phyloP scores from a whole-genome alignment of 2,797 vertebrate species.

The Neoniphon sammara region DNA sequence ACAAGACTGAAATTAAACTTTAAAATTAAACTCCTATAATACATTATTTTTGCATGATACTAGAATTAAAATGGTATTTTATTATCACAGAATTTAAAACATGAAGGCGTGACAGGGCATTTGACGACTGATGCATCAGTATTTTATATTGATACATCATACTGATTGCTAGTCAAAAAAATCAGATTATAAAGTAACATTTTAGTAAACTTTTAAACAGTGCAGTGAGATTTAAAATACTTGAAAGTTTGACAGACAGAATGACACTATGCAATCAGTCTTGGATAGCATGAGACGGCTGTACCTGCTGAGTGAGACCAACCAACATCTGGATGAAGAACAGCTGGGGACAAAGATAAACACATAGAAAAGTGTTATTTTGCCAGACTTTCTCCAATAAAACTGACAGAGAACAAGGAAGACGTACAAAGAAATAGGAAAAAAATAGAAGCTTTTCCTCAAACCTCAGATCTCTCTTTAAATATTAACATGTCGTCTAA shows the following conservation, averaged over 20 bases:
- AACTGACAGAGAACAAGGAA: neutral
- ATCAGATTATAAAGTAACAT: too few relatives aligned
- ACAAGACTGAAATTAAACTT: too few relatives aligned
- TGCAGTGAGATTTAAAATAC: neutral
- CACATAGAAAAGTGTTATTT: neutral
- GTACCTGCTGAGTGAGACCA: constrained; percentile 92
- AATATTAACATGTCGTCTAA: neutral
- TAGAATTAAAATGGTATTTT: too few relatives aligned
- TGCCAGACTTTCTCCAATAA: neutral
- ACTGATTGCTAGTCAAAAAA: too few relatives aligned
- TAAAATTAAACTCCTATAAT: too few relatives aligned
- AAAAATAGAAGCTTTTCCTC: neutral
- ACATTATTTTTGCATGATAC: too few relatives aligned
- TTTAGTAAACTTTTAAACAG: too few relatives aligned
- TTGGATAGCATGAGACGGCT: neutral
- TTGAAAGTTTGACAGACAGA: neutral
- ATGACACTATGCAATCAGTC: neutral
- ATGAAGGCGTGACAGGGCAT: neutral
- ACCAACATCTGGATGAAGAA: constrained; percentile 91
- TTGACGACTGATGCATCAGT: too few relatives aligned
- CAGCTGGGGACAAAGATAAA: constrained; percentile 78
- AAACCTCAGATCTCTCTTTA: neutral
- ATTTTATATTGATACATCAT: too few relatives aligned
- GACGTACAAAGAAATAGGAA: neutral
- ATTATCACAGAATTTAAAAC: neutral